Percentiles rank a stretch among this genome's conserved stretches.
Conservation (phyloP, 1,140 invertebrate species). For the Augochlora pura region DNA sequence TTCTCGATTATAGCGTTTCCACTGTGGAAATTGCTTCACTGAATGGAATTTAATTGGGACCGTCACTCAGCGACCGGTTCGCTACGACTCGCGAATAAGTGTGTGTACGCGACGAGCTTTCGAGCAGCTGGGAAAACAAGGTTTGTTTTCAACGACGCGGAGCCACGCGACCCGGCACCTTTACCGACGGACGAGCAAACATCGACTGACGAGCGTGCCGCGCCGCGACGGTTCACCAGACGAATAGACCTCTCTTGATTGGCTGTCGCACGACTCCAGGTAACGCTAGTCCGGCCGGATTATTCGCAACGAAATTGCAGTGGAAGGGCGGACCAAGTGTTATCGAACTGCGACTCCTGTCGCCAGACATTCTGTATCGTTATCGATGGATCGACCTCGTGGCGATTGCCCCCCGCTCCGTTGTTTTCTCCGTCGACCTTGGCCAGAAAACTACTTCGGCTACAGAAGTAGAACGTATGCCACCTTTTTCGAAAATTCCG, state of each 20-base stretch:
- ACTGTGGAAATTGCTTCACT: neutral
- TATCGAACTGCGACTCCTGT: neutral
- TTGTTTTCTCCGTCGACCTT: conserved; percentile 8
- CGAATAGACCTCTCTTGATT: conserved; percentile 46
- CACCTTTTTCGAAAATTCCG: no score
- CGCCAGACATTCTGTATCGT: conserved; percentile 16
- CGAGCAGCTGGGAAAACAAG: no score
- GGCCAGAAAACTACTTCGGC: no score
- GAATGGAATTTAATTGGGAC: neutral
- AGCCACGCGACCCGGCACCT: conserved; percentile 26
- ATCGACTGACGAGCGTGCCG: conserved; percentile 53
- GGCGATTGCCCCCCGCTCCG: neutral
- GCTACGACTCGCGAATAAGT: no score
- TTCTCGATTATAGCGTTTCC: neutral
- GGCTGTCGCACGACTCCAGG: conserved; percentile 36
- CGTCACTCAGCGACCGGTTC: no score
- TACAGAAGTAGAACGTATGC: no score
- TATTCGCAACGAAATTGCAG: conserved; percentile 10
- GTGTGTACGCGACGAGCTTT: no score
- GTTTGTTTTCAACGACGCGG: neutral
- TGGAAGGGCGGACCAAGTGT: neutral
- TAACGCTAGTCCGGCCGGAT: conserved; percentile 24
- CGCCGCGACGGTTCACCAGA: conserved; percentile 40
- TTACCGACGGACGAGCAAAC: conserved; percentile 56
- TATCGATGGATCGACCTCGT: conserved; percentile 2